Conservation (phyloP, 1,140 invertebrate species). For the Helicoverpa armigera region DNA sequence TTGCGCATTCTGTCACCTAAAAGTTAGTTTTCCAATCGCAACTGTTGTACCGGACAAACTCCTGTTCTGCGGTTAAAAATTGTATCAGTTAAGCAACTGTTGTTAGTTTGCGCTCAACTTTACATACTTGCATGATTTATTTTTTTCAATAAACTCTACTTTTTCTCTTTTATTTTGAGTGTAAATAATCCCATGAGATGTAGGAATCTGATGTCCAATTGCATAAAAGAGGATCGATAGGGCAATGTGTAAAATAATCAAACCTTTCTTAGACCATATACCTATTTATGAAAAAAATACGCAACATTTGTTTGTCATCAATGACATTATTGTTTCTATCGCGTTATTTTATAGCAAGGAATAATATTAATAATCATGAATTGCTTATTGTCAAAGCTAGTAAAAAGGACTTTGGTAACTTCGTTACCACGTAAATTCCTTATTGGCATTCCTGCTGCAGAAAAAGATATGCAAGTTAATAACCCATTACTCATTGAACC, state of each 20-base stretch:
- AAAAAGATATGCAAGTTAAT: constrained; percentile 50
- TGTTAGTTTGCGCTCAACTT: background rate
- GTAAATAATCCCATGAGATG: background rate
- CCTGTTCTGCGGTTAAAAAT: constrained; percentile 18
- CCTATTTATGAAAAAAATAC: background rate
- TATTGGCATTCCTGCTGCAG: background rate
- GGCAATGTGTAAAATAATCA: too few relatives aligned
- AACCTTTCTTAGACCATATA: too few relatives aligned
- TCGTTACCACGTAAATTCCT: constrained; percentile 39
- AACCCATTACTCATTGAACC: constrained; percentile 73
- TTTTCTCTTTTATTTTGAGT: background rate
- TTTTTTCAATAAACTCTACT: background rate
- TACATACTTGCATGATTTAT: background rate
- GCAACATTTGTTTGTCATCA: background rate
- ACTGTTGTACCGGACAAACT: constrained; percentile 7
- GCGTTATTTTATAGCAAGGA: background rate
- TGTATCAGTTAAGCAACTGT: constrained; percentile 22
- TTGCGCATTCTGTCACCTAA: constrained; percentile 11
- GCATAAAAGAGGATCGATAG: background rate
- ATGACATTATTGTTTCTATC: background rate
- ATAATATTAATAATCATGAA: constrained; percentile 14
- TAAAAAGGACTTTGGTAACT: background rate
- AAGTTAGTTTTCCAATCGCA: constrained; percentile 33
- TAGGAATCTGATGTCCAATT: background rate
- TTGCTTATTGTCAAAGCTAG: background rate